Percentiles rank a stretch among this genome's conserved stretches.
phyloP scores from a whole-genome alignment of 2,797 vertebrate genomes.

The Enteromius radiatus region DNA sequence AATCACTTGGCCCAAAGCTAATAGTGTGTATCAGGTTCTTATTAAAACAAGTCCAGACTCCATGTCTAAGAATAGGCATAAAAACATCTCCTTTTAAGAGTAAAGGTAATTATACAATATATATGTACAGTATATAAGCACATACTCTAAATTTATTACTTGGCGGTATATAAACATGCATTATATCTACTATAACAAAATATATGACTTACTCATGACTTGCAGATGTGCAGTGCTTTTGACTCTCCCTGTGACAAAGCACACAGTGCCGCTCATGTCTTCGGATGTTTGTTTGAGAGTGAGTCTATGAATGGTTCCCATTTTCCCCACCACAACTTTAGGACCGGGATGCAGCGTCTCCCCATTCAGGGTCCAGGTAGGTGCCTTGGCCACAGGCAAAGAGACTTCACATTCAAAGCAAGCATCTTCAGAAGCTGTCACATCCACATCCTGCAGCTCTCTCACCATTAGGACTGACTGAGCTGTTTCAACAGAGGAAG shows the following conservation, averaged over 20 bases:
- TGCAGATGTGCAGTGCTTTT: conserved; percentile 76
- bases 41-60: conserved; percentile 34
- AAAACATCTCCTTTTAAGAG: conserved; percentile 14
- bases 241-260: conserved; percentile 74
- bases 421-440: conserved; percentile 73
- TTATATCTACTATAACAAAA: background rate
- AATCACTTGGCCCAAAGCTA: conserved; percentile 13
- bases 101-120: background rate
- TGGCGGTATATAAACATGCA: background rate
- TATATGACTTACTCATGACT: conserved; percentile 68
- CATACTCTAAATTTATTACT: background rate
- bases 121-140: background rate
- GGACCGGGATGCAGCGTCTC: conserved; percentile 70
- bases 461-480: conserved; percentile 71
- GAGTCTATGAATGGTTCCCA: conserved; percentile 76
- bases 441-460: conserved; percentile 75
- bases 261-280: conserved; percentile 77
- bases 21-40: conserved; percentile 24
- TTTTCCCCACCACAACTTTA: conserved; percentile 73
- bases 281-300: conserved; percentile 72
- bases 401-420: conserved; percentile 83
- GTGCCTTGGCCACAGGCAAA: conserved; percentile 62
- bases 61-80: conserved; percentile 17
- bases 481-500: conserved; percentile 63
- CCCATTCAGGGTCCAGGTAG: conserved; percentile 80